Evolutionary conservation across 2,113 vertebrate species (phyloP).

Genomic region (Datnioides undecimradiatus): DNA sequence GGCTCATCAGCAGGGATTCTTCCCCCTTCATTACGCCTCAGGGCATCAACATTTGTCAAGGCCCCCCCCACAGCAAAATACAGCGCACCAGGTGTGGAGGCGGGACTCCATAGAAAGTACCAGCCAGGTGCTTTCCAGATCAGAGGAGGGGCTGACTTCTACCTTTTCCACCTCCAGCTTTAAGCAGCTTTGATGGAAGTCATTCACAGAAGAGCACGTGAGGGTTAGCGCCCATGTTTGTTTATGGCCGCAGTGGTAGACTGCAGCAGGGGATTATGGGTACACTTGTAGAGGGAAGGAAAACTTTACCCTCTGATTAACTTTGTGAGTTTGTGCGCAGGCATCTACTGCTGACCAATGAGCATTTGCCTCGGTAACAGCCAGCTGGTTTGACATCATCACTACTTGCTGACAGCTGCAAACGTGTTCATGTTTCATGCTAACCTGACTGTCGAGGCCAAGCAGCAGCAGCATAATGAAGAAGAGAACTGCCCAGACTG

Average conservation of each 20-base stretch:
- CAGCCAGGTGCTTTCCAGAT: too few species aligned
- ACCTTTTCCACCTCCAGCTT: too few species aligned
- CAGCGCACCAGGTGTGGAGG: too few species aligned
- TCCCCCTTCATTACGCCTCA: too few species aligned
- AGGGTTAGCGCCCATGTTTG: too few species aligned
- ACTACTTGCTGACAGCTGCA: neutral
- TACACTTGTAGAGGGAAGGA: neutral
- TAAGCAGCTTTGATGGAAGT: neutral
- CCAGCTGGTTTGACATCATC: neutral
- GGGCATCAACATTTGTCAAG: too few species aligned
- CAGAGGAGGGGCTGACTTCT: too few species aligned
- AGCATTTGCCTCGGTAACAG: neutral
- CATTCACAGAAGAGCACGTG: neutral
- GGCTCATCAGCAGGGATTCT: too few species aligned
- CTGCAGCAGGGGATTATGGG: neutral
- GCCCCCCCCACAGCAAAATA: too few species aligned
- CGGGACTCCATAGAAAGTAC: too few species aligned
- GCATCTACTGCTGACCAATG: neutral
- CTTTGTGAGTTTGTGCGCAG: neutral
- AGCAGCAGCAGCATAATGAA: slow-evolving; percentile 99
- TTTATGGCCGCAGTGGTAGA: neutral
- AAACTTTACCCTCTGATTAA: neutral
- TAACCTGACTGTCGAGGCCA: slow-evolving; percentile 99
- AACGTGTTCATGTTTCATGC: slow-evolving; percentile 48
- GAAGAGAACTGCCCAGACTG: slow-evolving; percentile 97